Evolutionary conservation across 2,113 vertebrate species (phyloP), one percentile per base, ranked within the genome.

Genomic region (Butastur rufipennis): DNA sequence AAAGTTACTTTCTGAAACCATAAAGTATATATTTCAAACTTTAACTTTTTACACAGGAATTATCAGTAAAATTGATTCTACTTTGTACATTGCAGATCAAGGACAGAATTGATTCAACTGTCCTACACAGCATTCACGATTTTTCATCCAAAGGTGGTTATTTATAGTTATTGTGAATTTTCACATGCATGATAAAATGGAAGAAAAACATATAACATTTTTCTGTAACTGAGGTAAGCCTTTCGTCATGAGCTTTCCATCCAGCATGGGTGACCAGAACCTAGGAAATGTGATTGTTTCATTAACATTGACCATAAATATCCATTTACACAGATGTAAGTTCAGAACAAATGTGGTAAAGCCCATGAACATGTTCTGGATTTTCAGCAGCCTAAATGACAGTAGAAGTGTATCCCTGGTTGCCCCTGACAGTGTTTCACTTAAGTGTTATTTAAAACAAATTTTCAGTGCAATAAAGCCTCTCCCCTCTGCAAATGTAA

Each of bases 401-500:
- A 95, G 84, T 29, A 66, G 94, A 96, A 88, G 68, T 47, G 22
- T 67, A 75, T 87, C 55, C 66, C 78, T 86, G 89, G 61, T 81
- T 63, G 42, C 87, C 67, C 88, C 85, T 42, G 78, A 95, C 88
- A 67, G 55, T 15, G 71, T 86, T 95, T 96, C 93, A 91, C 90
- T 96, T 86, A 92, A 96, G 93, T 86, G 70, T 97, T 96, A 98
- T 97, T 97, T 97, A 96, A 98, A 98, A 97, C 93, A 97, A 98
- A 98, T 97, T 98, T 97, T 96, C 96, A 98, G 53, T 34, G 85
- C 90, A 96, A 94, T 96, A 97, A 98, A 97, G 95, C 93, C 94
- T 96, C 97, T 97, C 97, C 96, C 96, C 96, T 97, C 90, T 93
- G 88, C 95, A 97, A 98, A 98, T 12, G 77, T 98, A 97, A 98